Evolutionary conservation across 2,797 vertebrate species (phyloP).

Genomic region (Paedocypris micromegethes): DNA sequence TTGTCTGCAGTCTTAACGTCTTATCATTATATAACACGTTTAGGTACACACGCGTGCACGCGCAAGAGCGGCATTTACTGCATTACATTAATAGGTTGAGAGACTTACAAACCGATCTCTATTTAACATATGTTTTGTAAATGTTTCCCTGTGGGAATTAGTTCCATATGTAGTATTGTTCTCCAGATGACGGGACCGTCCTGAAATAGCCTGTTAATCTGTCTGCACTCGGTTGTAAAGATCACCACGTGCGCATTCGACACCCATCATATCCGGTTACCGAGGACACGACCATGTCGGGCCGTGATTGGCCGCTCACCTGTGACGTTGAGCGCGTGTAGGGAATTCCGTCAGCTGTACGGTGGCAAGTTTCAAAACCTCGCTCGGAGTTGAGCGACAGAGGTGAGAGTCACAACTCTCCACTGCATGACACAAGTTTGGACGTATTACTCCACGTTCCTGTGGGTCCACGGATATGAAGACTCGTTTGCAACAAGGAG

Average conservation of each 20-base stretch:
- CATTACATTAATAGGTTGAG: no score
- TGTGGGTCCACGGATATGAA: not conserved
- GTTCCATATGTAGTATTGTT: conserved; percentile 8
- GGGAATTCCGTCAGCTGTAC: conserved; percentile 62
- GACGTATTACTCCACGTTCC: no score
- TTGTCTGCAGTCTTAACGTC: not conserved
- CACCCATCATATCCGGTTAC: conserved; percentile 45
- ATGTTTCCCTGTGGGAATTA: no score
- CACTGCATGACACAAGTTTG: not conserved
- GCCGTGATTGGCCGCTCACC: conserved; percentile 52
- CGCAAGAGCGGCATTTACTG: not conserved
- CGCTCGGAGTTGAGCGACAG: not conserved
- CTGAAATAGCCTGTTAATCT: conserved; percentile 19
- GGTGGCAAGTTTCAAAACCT: conserved; percentile 8
- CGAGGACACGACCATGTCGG: conserved; percentile 48
- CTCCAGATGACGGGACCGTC: not conserved
- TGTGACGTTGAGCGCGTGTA: conserved; percentile 51
- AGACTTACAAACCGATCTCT: no score
- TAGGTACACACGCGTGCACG: not conserved
- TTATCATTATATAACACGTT: conserved; percentile 4
- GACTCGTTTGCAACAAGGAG: conserved; percentile 7
- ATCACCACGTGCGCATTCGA: conserved; percentile 35
- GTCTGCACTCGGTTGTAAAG: not conserved
- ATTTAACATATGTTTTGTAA: no score
- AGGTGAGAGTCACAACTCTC: not conserved